Base-by-base conservation (phyloP, 2,888 invertebrate genomes). In the Zaprionus lineosus region DNA sequence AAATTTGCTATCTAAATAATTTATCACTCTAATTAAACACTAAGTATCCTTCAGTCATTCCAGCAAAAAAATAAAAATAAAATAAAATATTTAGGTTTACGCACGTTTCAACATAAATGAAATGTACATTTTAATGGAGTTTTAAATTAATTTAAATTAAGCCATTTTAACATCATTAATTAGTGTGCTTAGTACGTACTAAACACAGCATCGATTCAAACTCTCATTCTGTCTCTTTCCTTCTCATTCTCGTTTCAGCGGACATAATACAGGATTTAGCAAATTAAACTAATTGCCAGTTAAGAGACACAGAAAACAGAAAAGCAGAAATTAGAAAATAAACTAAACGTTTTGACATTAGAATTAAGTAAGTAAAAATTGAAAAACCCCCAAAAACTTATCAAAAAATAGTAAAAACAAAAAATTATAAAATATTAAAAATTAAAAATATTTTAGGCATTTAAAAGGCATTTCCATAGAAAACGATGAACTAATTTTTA, bases 231-330 rank as follows among this genome's bases (percentile, higher is more conserved):
- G 2, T 41, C 9, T 11, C 21, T 29, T 14, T 43, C 18, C 12
- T 14, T 29, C 6, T 44, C 31, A 39, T 15, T 72, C 37, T 73
- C 52, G 47, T 84, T 73, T 59, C 78, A 86, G 86, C 85, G 72
- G 86, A 86, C 70, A 86, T 86, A 67, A 86, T 86, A 86, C 86
- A 86, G 84, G 86, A 86, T 83, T 84, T 86, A 74, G 83, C 84
- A 74, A 86, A 86, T 85, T 84, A 84, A 84, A 77, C 79, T 71
- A 79, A 81, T 81, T 81, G 81, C 73, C 64, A 75, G 70, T 66
- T 50, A 60, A 58, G 59, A 52, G 63, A 60, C 58, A 66, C 34
- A 41, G 15, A 56, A 50, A 31, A 24, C 57, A 47, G 28, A 9
- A 26, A 6, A 36, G 26, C 18, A 46, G 4, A 3, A 19, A 5